Evolutionary conservation across 2,113 vertebrate species (phyloP).

Genomic region (Ramphastos sulfuratus): DNA sequence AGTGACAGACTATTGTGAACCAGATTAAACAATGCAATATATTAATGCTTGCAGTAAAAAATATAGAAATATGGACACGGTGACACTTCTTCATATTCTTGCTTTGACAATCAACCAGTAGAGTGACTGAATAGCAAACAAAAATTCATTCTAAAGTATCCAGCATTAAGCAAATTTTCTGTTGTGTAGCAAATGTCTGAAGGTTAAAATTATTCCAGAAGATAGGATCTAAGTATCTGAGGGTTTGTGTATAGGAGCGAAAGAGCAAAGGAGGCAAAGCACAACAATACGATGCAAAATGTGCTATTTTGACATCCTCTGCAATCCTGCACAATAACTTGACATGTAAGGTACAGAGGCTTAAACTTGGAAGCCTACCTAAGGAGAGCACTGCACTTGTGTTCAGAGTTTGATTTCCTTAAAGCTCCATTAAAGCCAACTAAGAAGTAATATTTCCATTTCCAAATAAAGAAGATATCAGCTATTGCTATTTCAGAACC

Average conservation of each 20-base stretch:
- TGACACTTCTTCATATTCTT: neutral
- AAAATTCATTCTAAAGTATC: neutral
- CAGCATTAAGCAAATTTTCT: neutral
- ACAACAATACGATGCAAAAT: neutral
- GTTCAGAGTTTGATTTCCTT: neutral
- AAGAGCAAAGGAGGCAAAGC: neutral
- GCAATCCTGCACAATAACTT: neutral
- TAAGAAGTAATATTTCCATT: neutral
- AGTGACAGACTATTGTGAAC: neutral
- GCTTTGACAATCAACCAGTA: neutral
- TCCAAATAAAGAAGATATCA: neutral
- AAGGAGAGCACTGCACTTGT: neutral
- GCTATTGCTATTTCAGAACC: neutral
- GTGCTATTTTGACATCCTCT: neutral
- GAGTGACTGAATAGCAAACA: neutral
- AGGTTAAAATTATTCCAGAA: neutral
- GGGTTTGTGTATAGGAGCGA: neutral
- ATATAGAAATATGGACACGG: neutral
- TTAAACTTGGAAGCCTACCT: neutral
- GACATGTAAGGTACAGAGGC: neutral
- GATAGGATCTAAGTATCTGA: neutral
- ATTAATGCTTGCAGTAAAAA: constrained; percentile 19
- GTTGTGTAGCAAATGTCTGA: neutral
- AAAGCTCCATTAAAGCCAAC: neutral
- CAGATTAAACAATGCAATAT: neutral